Conservation (phyloP, 2,888 invertebrate species). For the Tortricodes alternella region DNA sequence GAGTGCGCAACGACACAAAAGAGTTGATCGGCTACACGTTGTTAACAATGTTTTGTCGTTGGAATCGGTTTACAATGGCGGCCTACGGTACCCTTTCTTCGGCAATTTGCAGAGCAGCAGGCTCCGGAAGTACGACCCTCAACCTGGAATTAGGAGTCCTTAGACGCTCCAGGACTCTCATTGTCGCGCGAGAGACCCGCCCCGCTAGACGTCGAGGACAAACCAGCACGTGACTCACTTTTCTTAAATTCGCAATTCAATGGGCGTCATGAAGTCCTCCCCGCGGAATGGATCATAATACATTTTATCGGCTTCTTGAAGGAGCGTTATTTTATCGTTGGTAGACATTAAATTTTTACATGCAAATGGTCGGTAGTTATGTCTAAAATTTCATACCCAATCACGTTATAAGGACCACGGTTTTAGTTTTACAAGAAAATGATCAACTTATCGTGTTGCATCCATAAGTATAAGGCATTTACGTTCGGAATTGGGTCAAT, state of each 20-base stretch:
- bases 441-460: not conserved
- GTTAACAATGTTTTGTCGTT: slow-evolving; percentile 76
- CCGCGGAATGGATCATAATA: slow-evolving; percentile 13
- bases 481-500: slow-evolving; percentile 28
- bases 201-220: slow-evolving; percentile 59
- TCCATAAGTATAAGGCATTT: not conserved
- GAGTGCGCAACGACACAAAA: slow-evolving; percentile 74
- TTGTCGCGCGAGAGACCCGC: slow-evolving; percentile 68
- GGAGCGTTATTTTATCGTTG: slow-evolving; percentile 5
- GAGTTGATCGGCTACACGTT: slow-evolving; percentile 75
- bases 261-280: slow-evolving; percentile 10
- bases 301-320: not conserved
- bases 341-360: not conserved
- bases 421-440: not conserved
- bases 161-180: slow-evolving; percentile 68
- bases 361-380: not conserved
- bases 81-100: slow-evolving; percentile 76
- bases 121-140: slow-evolving; percentile 72
- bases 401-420: not conserved
- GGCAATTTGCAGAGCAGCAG: slow-evolving; percentile 76
- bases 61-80: slow-evolving; percentile 79
- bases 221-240: slow-evolving; percentile 72
- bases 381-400: not conserved
- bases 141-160: slow-evolving; percentile 73
- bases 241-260: slow-evolving; percentile 21